phyloP scores from a whole-genome alignment of 2,888 invertebrate genomes.

The Mythimna ferrago region DNA sequence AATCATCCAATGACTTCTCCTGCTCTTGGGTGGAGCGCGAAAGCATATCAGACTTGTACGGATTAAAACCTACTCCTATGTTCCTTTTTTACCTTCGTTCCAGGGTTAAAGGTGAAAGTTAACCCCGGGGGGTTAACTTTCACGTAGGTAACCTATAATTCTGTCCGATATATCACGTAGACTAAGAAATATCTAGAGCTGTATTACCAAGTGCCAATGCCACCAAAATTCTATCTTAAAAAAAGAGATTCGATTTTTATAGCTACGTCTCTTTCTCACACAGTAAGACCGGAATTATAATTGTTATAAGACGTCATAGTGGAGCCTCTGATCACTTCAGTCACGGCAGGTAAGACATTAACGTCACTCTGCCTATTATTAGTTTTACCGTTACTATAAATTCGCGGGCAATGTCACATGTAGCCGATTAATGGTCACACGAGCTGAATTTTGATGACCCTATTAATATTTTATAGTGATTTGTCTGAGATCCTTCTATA shows the following conservation, averaged over 20 bases:
- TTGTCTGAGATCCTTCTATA: background rate
- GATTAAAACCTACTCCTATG: too few species aligned
- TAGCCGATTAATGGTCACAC: slow-evolving; percentile 34
- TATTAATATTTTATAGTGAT: slow-evolving; percentile 17
- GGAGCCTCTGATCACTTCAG: slow-evolving; percentile 28
- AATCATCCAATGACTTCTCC: too few species aligned
- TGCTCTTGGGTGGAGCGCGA: too few species aligned
- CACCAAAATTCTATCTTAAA: background rate
- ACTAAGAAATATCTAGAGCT: slow-evolving; percentile 2
- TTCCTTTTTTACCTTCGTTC: too few species aligned
- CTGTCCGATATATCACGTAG: too few species aligned
- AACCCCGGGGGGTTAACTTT: too few species aligned
- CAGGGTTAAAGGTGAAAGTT: too few species aligned
- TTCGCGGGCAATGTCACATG: slow-evolving; percentile 45
- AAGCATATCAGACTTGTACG: too few species aligned
- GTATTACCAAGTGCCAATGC: background rate
- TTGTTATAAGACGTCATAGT: background rate
- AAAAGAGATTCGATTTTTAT: background rate
- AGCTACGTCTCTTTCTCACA: background rate
- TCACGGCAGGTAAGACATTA: slow-evolving; percentile 44
- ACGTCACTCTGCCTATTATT: slow-evolving; percentile 29
- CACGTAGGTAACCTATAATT: too few species aligned
- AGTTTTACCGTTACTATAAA: slow-evolving; percentile 49
- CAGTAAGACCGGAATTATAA: too few species aligned
- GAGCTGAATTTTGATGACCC: slow-evolving; percentile 46